Evolutionary conservation across 2,797 vertebrate species (phyloP), one percentile per base, ranked within the genome.

Genomic region (Babyrousa celebensis): DNA sequence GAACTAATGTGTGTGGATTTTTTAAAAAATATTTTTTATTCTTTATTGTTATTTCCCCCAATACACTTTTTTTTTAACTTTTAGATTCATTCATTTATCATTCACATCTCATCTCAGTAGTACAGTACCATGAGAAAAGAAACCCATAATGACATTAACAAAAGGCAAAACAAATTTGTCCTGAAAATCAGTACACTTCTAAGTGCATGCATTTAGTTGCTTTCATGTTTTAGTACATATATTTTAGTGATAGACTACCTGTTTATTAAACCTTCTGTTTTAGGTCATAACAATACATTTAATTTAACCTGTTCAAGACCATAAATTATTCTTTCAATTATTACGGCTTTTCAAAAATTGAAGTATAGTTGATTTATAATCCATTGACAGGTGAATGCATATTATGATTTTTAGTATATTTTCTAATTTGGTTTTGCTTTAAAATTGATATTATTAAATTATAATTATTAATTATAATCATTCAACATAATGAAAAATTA

Each of bases 361-460:
- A 48, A 48, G 43, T 7, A 48, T 48, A 48, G 9, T 48, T 48
- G 43, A 48, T 48, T 48, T 48, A 48, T 10, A 48, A 48, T 48
- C 43, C 43, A 48, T 48, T 48, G 43, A 48, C 43, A 48, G 43
- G 9, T 48, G 9, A 48, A 48, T 48, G 43, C 6, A 48, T 89
- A 4, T 4, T 18, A 40, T 20, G 1, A 4, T 3, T 85, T 92
- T 94, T 10, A 93, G 29, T 43, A 0, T 0, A 71, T 92, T 97
- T 96, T 85, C 32, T 68, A 94, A 85, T 58, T 12, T 83, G 20
- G 14, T 16, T 23, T 32, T 63, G 12, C 40, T 74, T 32, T 91
- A 96, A 94, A 89, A 89, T 89, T 88, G 27, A 60, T 17, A 87
- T 82, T 71, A 92, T 85, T 94, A 71, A 96, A 36, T 36, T 36